Evolutionary conservation across 2,113 vertebrate genomes (phyloP).

Genomic region (Rhineura floridana): DNA sequence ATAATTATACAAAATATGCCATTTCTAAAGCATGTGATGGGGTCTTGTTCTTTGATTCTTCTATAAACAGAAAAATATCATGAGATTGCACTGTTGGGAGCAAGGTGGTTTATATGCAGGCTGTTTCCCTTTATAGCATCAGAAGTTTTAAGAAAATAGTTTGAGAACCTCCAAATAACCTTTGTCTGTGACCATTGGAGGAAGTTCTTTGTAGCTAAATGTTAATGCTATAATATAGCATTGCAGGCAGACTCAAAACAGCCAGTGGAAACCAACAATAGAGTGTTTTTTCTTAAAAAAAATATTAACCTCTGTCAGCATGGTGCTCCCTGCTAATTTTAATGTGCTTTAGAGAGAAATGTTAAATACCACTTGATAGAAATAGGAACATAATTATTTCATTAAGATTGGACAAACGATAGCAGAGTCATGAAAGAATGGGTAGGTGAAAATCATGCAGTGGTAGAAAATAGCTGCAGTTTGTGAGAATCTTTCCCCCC

Average conservation of each 20-base stretch:
- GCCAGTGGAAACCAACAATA: not conserved
- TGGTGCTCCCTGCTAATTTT: not conserved
- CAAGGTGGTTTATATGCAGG: not conserved
- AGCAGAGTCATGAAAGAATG: not conserved
- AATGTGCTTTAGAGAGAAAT: conserved; percentile 24
- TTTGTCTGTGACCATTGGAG: not conserved
- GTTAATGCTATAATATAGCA: not conserved
- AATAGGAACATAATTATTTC: conserved; percentile 28
- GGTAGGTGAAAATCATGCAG: not conserved
- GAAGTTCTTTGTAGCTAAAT: not conserved
- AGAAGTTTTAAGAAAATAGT: not conserved
- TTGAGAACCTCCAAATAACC: conserved; percentile 14
- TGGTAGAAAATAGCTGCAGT: not conserved
- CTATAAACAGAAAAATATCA: not conserved
- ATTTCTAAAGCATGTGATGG: not conserved
- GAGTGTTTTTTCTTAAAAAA: not conserved
- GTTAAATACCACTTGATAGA: not conserved
- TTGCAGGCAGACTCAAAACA: not conserved
- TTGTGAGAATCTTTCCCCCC: not conserved
- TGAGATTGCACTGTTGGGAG: not conserved
- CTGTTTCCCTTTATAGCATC: not conserved
- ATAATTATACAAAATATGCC: not conserved
- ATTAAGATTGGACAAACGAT: conserved; percentile 25
- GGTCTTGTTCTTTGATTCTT: not conserved
- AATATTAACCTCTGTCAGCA: not conserved